A percentile compares a stretch with the other conserved stretches of the same genome.
Evolutionary conservation across 2,113 vertebrate genomes (phyloP).

Genomic region (Accipiter virgatus): DNA sequence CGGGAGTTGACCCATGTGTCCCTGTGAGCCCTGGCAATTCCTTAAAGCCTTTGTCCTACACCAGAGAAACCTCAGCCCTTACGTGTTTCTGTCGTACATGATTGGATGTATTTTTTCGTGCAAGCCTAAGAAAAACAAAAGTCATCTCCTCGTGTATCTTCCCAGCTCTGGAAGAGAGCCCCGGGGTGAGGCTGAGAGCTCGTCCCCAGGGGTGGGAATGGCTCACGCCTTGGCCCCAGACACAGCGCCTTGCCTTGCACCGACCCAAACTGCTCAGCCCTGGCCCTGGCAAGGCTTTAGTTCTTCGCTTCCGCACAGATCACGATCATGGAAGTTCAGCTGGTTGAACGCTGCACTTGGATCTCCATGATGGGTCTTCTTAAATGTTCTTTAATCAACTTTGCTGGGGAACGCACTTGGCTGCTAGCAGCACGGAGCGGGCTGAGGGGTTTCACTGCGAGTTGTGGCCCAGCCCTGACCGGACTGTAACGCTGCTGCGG

Average conservation of each 20-base stretch:
- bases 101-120: neutral
- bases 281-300: neutral
- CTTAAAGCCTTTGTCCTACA: neutral
- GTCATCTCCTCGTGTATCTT: neutral
- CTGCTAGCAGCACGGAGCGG: neutral
- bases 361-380: neutral
- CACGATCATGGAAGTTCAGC: neutral
- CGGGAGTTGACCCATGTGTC: neutral
- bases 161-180: neutral
- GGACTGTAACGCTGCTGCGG: neutral
- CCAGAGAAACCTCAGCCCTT: neutral
- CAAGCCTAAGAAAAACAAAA: neutral
- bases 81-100: accelerated
- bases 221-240: neutral
- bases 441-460: neutral
- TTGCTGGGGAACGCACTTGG: neutral
- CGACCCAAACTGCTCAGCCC: neutral
- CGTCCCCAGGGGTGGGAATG: neutral
- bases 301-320: neutral
- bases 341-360: neutral
- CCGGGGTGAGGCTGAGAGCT: neutral
- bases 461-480: neutral
- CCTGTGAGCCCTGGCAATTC: neutral
- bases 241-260: neutral
- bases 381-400: neutral